Conservation (phyloP, 2,113 vertebrate genomes). For the Sigmodon hispidus region DNA sequence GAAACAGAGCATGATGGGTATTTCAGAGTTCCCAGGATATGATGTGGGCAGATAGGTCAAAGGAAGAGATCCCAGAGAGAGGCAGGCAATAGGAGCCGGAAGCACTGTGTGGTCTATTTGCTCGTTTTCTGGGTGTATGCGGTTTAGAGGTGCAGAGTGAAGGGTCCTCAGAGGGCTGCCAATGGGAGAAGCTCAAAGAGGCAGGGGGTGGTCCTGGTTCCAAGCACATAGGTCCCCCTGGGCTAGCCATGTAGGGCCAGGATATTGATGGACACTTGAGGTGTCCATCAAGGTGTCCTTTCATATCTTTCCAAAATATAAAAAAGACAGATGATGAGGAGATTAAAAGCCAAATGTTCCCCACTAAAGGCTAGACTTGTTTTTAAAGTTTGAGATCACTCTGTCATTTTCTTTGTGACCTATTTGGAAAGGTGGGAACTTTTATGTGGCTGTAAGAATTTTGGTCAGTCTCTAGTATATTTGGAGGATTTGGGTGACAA, state of each 20-base stretch:
- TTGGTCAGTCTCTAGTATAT: neutral
- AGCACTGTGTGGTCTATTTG: neutral
- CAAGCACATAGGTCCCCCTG: neutral
- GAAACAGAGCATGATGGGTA: neutral
- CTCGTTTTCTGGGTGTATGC: neutral
- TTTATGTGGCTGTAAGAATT: conserved; percentile 6
- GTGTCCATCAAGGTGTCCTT: no score
- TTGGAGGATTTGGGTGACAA: neutral
- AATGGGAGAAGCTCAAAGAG: neutral
- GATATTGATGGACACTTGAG: neutral
- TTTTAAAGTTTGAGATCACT: neutral
- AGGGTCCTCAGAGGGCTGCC: neutral
- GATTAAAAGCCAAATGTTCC: neutral
- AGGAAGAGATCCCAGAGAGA: neutral
- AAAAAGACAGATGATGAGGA: neutral
- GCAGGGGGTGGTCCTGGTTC: neutral
- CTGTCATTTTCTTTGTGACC: neutral
- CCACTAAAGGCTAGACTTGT: neutral
- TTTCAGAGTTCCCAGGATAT: conserved; percentile 21
- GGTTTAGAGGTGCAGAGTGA: neutral
- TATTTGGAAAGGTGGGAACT: neutral
- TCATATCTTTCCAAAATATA: no score
- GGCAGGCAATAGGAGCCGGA: neutral
- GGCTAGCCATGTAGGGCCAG: neutral
- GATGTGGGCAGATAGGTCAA: neutral